Percentiles rank a stretch among this genome's conserved stretches.
Evolutionary conservation across 2,113 vertebrate genomes (phyloP).

Genomic region (Cairina moschata): DNA sequence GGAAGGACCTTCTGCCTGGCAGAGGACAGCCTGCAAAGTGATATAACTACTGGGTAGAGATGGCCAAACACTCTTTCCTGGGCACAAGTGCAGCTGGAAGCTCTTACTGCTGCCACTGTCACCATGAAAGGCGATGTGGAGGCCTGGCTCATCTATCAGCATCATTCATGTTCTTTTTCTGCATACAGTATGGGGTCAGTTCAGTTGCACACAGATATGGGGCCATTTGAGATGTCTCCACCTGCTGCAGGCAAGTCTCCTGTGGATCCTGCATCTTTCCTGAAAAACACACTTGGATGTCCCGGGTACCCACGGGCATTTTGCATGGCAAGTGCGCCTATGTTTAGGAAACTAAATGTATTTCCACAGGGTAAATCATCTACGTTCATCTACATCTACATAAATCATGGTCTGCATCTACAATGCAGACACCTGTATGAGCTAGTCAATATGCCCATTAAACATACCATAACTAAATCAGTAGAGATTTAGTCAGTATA

Average conservation of each 20-base stretch:
- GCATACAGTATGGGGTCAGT: accelerated
- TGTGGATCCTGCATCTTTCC: not conserved
- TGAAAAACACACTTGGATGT: not conserved
- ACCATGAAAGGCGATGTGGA: not conserved
- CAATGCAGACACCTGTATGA: not conserved
- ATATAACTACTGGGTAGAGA: not conserved
- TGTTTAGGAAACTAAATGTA: not conserved
- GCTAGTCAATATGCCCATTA: not conserved
- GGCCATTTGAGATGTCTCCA: not conserved
- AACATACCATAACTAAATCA: not conserved
- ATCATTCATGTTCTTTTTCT: not conserved
- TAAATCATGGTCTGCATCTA: not conserved
- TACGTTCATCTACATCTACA: no score
- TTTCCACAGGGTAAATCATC: not conserved
- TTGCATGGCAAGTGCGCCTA: not conserved
- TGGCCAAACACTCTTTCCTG: not conserved
- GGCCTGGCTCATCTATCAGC: not conserved
- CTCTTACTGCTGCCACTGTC: not conserved
- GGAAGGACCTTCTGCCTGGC: not conserved
- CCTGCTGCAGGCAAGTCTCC: not conserved
- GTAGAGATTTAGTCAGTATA: not conserved
- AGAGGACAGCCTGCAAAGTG: not conserved
- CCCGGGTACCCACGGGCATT: not conserved
- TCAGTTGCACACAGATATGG: not conserved
- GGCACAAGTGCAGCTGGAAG: accelerated